Conservation (phyloP, 2,888 invertebrate genomes). For the Acholoe squamosa region DNA sequence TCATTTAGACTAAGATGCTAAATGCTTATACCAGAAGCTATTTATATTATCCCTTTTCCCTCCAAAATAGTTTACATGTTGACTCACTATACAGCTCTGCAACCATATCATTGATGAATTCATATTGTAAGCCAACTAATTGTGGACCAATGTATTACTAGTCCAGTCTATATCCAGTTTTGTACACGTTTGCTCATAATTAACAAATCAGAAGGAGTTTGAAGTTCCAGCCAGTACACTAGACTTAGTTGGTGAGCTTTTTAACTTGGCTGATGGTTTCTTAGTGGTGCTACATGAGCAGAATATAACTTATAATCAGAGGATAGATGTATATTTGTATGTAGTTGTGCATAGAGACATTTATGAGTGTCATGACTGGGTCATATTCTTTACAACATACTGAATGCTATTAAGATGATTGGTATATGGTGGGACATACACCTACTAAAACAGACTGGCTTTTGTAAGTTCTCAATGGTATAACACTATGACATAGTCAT, state of each 20-base stretch:
- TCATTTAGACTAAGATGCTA: no score
- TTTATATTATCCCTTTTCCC: no score
- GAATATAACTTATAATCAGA: not conserved
- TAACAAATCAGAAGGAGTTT: not conserved
- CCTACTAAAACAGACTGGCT: no score
- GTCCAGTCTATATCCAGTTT: not conserved
- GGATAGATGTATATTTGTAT: conserved; percentile 39
- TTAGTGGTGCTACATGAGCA: conserved; percentile 36
- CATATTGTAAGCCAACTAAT: not conserved
- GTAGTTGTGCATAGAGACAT: conserved; percentile 14
- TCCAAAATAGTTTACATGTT: not conserved
- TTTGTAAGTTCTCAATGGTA: no score
- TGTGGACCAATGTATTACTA: conserved; percentile 13
- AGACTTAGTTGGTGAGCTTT: conserved; percentile 32
- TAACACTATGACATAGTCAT: no score
- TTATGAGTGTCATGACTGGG: no score
- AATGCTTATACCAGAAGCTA: no score
- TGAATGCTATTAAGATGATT: no score
- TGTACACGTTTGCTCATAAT: conserved; percentile 17
- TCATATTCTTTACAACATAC: no score
- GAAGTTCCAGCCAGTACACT: conserved; percentile 3
- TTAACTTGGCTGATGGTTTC: conserved; percentile 31
- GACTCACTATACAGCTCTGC: not conserved
- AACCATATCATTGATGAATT: conserved; percentile 33
- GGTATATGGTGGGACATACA: no score